A percentile compares a stretch with the other conserved stretches of the same genome.
Conservation (phyloP, 2,113 vertebrate species). For the Nothoprocta perdicaria region DNA sequence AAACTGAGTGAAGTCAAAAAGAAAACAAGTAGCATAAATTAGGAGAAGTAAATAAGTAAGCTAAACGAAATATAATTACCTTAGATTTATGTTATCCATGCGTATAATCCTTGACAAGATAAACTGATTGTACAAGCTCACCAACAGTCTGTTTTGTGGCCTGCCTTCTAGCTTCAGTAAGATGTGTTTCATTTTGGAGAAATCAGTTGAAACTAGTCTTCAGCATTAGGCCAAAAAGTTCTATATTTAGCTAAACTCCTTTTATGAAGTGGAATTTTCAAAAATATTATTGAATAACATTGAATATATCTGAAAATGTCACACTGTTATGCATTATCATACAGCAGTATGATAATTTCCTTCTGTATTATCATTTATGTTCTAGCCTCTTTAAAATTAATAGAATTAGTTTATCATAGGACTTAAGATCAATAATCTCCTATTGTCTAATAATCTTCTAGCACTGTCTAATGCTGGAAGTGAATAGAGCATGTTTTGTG, state of each 20-base stretch:
- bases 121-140: neutral
- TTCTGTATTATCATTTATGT: neutral
- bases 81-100: constrained; percentile 21
- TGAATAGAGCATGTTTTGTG: neutral
- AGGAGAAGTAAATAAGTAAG: neutral
- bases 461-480: neutral
- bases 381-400: neutral
- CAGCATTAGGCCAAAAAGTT: neutral
- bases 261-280: neutral
- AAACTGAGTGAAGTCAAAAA: neutral
- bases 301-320: neutral
- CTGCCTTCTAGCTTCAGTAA: neutral
- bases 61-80: neutral
- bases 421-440: neutral
- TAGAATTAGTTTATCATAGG: neutral
- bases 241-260: neutral
- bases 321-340: neutral
- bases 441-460: neutral
- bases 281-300: neutral
- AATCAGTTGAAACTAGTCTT: neutral
- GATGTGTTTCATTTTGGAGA: neutral
- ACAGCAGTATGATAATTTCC: neutral
- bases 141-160: neutral
- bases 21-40: neutral
- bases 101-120: neutral